These are phyloP conservation scores for Actenoides lindsayi DNA, from an alignment of 2,113 vertebrate genomes.

Conservation along the genomic window DNA sequence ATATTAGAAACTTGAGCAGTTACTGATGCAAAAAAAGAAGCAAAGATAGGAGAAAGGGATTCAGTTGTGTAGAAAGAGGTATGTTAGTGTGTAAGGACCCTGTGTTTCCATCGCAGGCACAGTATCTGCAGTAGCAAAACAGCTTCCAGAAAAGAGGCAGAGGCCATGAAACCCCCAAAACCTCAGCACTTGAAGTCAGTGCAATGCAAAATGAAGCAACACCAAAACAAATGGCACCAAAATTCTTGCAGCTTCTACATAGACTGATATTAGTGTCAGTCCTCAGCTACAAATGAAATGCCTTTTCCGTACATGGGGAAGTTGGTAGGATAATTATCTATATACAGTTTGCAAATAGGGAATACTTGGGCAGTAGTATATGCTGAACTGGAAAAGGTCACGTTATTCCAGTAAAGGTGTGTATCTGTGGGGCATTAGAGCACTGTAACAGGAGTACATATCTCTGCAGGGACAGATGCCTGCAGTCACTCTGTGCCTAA, in stretches of 20 bases:
- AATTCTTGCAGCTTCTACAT: neutral
- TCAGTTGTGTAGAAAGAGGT: neutral
- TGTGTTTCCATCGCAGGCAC: neutral
- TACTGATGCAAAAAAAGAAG: neutral
- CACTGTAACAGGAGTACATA: neutral
- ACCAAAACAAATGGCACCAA: neutral
- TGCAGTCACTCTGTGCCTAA: accelerated
- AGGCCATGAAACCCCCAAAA: neutral
- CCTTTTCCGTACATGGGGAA: neutral
- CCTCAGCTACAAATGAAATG: neutral
- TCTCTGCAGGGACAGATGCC: neutral
- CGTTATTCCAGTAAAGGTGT: neutral
- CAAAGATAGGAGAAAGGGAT: neutral
- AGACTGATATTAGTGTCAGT: neutral
- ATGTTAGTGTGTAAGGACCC: neutral
- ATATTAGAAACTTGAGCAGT: neutral
- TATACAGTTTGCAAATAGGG: neutral
- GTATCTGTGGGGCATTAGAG: neutral
- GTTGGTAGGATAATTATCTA: neutral
- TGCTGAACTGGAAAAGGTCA: neutral
- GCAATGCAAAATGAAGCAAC: neutral
- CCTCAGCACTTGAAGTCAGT: neutral
- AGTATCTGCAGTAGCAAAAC: neutral
- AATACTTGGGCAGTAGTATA: neutral
- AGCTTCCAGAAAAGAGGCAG: neutral